Conservation (phyloP, 2,797 vertebrate genomes). For the Sternotherus odoratus region DNA sequence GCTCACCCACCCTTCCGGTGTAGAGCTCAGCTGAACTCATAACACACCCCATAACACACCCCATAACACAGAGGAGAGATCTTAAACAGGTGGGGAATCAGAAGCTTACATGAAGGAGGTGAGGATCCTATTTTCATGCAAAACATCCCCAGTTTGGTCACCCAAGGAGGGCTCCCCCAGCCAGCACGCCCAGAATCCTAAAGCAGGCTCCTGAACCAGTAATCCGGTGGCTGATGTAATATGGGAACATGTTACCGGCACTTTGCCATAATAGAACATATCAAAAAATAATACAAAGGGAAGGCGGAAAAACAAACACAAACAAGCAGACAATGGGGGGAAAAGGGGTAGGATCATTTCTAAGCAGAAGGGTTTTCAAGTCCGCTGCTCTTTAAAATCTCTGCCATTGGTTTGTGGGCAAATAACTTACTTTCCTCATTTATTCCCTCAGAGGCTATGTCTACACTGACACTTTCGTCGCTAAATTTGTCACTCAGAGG, state of each 20-base stretch:
- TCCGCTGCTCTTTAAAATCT: not conserved
- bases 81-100: fast-evolving
- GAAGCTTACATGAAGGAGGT: not conserved
- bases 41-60: too few species aligned
- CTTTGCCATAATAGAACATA: not conserved
- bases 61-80: not conserved
- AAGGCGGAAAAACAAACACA: not conserved
- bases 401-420: not conserved
- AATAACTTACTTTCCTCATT: not conserved
- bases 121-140: not conserved
- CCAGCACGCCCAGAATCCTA: not conserved
- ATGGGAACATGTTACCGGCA: not conserved
- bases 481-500: too few species aligned
- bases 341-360: not conserved
- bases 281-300: not conserved
- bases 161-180: not conserved
- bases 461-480: too few species aligned
- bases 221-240: not conserved
- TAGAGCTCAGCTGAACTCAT: not conserved
- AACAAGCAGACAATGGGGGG: not conserved
- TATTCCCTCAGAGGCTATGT: not conserved
- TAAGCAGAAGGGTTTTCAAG: not conserved
- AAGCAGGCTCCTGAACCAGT: not conserved
- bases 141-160: not conserved
- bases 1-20: not conserved